These are phyloP conservation scores for Prietella phreatophila DNA, from an alignment of 2,113 vertebrate genomes.

Conservation along the genomic window DNA sequence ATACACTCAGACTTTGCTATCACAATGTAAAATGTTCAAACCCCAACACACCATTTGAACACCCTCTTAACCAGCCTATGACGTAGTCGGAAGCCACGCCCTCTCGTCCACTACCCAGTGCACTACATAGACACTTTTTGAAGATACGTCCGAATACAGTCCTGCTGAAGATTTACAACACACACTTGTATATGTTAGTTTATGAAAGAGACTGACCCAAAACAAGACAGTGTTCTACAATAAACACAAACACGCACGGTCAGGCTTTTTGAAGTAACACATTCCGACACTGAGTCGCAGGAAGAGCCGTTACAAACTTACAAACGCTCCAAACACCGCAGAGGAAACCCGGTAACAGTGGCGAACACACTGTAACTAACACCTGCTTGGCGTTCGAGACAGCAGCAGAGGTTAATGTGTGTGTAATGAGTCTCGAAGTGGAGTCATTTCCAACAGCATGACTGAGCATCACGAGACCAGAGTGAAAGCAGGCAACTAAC, in stretches of 20 bases:
- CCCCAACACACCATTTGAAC: neutral
- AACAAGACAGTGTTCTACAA: neutral
- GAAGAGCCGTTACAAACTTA: neutral
- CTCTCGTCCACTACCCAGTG: neutral
- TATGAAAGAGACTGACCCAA: neutral
- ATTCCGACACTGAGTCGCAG: slow-evolving; percentile 20
- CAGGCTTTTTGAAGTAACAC: neutral
- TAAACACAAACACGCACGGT: neutral
- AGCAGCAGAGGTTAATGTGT: too few relatives aligned
- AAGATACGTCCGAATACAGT: neutral
- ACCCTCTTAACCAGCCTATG: neutral
- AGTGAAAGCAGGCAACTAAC: neutral
- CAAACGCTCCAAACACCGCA: neutral
- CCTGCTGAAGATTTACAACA: neutral
- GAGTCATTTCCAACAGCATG: slow-evolving; percentile 19
- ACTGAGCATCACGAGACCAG: slow-evolving; percentile 51
- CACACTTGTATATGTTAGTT: neutral
- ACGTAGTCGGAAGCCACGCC: neutral
- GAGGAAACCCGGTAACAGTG: neutral
- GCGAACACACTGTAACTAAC: neutral
- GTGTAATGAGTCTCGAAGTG: neutral
- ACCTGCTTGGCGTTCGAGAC: too few relatives aligned
- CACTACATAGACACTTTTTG: neutral
- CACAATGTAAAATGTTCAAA: too few relatives aligned
- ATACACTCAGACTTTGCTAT: neutral